Percentiles rank a stretch among this genome's conserved stretches.
phyloP scores from a whole-genome alignment of 2,113 vertebrate species.

The Bos indicus region DNA sequence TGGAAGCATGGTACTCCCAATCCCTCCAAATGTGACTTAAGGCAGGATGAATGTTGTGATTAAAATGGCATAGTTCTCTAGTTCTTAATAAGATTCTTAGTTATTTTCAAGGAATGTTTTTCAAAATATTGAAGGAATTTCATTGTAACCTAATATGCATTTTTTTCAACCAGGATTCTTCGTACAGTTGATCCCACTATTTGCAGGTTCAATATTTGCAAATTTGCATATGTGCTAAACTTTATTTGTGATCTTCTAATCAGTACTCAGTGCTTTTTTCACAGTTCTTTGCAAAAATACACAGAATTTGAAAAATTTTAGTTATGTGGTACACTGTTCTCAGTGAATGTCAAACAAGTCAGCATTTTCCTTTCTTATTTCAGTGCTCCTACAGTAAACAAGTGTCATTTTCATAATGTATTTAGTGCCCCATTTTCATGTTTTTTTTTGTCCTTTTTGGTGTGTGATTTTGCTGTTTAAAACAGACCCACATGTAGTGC shows the following conservation, averaged over 20 bases:
- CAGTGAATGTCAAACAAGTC: not conserved
- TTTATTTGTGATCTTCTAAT: not conserved
- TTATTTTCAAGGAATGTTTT: not conserved
- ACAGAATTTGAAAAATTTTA: not conserved
- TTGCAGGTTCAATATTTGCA: not conserved
- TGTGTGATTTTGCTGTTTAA: not conserved
- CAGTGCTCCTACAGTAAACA: not conserved
- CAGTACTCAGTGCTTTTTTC: not conserved
- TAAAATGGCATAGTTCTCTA: not conserved
- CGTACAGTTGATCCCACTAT: not conserved
- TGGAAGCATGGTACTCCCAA: not conserved
- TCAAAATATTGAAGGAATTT: not conserved
- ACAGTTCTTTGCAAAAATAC: not conserved
- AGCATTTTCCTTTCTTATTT: not conserved
- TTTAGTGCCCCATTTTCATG: not conserved
- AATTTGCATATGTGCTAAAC: not conserved
- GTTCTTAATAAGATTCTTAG: not conserved
- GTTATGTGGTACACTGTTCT: not conserved
- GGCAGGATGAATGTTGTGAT: not conserved
- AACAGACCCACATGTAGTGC: not conserved
- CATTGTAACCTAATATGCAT: not conserved
- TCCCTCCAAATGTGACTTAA: not conserved
- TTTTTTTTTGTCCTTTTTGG: not conserved
- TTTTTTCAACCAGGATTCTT: not conserved
- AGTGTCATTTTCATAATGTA: not conserved